Evolutionary conservation across 2,888 invertebrate species (phyloP).

Genomic region (Drosophila borborema): DNA sequence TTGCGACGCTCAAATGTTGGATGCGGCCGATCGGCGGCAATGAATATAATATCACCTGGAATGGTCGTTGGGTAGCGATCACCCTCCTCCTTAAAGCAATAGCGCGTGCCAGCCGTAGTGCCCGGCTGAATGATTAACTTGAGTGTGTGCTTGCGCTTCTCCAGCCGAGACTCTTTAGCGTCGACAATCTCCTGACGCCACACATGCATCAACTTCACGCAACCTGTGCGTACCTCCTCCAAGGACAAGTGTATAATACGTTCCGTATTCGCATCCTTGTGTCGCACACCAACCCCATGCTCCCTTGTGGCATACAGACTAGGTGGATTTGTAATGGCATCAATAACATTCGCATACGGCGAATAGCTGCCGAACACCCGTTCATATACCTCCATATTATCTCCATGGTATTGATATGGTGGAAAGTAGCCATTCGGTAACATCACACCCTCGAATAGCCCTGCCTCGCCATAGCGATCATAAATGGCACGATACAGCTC

Average conservation of each 20-base stretch:
- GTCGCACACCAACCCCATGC: constrained; percentile 88
- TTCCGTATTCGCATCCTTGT: constrained; percentile 87
- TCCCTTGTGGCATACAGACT: constrained; percentile 88
- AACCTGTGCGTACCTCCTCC: constrained; percentile 90
- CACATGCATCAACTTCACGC: constrained; percentile 93
- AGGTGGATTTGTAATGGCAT: constrained; percentile 88
- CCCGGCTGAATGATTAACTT: constrained; percentile 91
- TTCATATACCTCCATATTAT: constrained; percentile 90
- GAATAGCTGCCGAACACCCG: constrained; percentile 94
- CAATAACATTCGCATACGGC: constrained; percentile 92
- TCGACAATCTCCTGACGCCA: constrained; percentile 89
- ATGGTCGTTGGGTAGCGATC: constrained; percentile 90
- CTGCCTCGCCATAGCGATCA: constrained; percentile 96
- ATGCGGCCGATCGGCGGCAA: constrained; percentile 90
- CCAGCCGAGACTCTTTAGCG: constrained; percentile 87
- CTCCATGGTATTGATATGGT: constrained; percentile 93
- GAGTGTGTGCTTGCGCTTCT: constrained; percentile 90
- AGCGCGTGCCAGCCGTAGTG: constrained; percentile 89
- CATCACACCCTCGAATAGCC: constrained; percentile 92
- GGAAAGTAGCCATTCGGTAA: constrained; percentile 89
- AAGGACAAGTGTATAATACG: constrained; percentile 87
- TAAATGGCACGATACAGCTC: constrained; percentile 89
- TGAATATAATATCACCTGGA: constrained; percentile 90
- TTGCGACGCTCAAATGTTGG: constrained; percentile 88
- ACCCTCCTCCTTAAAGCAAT: constrained; percentile 91